These are phyloP conservation scores for Pogonocichla stellata DNA, from an alignment of 2,113 vertebrate genomes.

Conservation along the genomic window DNA sequence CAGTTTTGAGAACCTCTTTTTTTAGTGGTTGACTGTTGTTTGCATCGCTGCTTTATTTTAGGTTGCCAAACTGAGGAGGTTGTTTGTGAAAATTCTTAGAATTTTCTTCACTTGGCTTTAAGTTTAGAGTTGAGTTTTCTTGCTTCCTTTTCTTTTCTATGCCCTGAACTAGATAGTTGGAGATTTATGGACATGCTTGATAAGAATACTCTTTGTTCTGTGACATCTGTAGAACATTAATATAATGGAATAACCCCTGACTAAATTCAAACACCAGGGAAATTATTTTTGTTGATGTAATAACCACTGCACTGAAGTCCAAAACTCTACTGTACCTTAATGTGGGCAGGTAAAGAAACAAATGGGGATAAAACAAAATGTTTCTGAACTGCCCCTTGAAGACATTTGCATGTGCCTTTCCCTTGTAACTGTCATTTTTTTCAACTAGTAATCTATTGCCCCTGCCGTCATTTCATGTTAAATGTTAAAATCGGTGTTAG, in stretches of 20 bases:
- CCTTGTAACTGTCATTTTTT: constrained; percentile 39
- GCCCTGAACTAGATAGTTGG: not conserved
- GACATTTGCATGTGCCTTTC: constrained; percentile 66
- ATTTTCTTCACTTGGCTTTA: not conserved
- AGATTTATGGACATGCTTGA: not conserved
- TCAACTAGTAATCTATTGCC: constrained; percentile 13
- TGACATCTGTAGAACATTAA: not conserved
- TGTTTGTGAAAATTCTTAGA: not conserved
- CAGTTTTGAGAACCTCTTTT: not conserved
- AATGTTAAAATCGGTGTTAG: not conserved
- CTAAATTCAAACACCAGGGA: constrained; percentile 40
- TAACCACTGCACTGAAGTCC: constrained; percentile 36
- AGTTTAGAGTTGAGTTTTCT: not conserved
- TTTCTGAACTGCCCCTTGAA: constrained; percentile 48
- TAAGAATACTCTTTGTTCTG: not conserved
- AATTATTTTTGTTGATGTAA: constrained; percentile 33
- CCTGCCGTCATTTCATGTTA: constrained; percentile 18
- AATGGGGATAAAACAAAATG: constrained; percentile 50
- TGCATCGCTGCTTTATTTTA: not conserved
- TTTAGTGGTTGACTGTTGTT: not conserved
- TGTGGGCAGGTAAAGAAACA: constrained; percentile 38
- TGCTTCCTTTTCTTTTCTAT: not conserved
- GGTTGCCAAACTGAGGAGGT: not conserved
- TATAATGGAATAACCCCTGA: constrained; percentile 17
- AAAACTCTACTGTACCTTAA: constrained; percentile 54